A percentile compares a stretch with the other conserved stretches of the same genome.
phyloP scores from a whole-genome alignment of 2,888 invertebrate genomes.

The Nomada goodeniana region DNA sequence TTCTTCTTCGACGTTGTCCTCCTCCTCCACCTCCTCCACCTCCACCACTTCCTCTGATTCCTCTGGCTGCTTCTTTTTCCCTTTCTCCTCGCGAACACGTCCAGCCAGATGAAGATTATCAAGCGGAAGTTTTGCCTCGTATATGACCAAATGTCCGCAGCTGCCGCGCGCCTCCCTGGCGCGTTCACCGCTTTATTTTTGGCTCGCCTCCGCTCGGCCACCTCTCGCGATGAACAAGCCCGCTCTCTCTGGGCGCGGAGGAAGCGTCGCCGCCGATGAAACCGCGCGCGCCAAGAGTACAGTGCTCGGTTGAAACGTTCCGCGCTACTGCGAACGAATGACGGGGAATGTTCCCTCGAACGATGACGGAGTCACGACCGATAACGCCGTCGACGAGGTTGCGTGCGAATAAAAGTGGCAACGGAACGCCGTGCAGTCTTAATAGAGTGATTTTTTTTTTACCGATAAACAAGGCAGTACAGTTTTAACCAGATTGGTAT shows the following conservation, averaged over 20 bases:
- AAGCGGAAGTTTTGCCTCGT: conserved; percentile 62
- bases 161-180: conserved; percentile 45
- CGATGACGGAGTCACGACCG: too few species aligned
- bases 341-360: too few species aligned
- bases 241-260: not conserved
- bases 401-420: too few species aligned
- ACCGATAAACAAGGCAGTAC: too few species aligned
- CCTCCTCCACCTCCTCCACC: conserved; percentile 26
- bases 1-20: not conserved
- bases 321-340: too few species aligned
- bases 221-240: not conserved
- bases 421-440: too few species aligned
- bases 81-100: conserved; percentile 28
- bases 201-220: conserved; percentile 27
- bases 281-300: not conserved
- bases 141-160: conserved; percentile 65
- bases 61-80: conserved; percentile 67
- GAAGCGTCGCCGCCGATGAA: conserved; percentile 5
- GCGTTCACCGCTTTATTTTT: conserved; percentile 60
- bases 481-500: too few species aligned
- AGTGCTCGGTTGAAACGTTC: too few species aligned
- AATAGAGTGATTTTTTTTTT: too few species aligned
- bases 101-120: conserved; percentile 64
- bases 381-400: too few species aligned
- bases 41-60: conserved; percentile 50